A percentile compares a stretch with the other conserved stretches of the same genome.
Evolutionary conservation across 1,140 invertebrate genomes (phyloP).

Genomic region (Anastrepha ludens): DNA sequence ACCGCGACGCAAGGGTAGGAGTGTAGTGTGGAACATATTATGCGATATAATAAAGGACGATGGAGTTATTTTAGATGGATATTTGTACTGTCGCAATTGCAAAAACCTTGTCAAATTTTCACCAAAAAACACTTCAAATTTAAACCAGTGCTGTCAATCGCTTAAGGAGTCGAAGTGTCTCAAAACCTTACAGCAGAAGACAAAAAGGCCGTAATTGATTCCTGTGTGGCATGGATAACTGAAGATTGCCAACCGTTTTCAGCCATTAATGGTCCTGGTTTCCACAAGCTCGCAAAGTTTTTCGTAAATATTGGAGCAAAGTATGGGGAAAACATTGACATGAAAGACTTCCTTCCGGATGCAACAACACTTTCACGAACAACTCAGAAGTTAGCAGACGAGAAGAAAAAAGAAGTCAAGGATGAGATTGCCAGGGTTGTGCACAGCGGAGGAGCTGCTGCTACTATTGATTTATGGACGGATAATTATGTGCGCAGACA

Average conservation of each 20-base stretch:
- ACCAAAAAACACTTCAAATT: too few relatives aligned
- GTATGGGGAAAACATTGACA: slow-evolving; percentile 53
- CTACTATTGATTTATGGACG: slow-evolving; percentile 57
- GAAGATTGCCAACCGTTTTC: slow-evolving; percentile 59
- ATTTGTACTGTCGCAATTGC: too few relatives aligned
- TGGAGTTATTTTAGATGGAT: too few relatives aligned
- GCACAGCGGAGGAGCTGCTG: slow-evolving; percentile 52
- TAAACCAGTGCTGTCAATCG: too few relatives aligned
- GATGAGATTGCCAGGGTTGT: slow-evolving; percentile 55
- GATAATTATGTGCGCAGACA: slow-evolving; percentile 58
- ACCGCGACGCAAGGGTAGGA: too few relatives aligned
- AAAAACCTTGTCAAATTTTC: too few relatives aligned
- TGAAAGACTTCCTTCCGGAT: slow-evolving; percentile 53
- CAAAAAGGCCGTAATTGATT: too few relatives aligned
- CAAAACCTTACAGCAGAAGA: too few relatives aligned
- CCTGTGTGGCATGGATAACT: too few relatives aligned
- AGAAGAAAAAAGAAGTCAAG: slow-evolving; percentile 56
- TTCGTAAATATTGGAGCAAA: slow-evolving; percentile 55
- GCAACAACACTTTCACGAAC: slow-evolving; percentile 53
- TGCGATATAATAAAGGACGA: too few relatives aligned
- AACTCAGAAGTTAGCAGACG: slow-evolving; percentile 1
- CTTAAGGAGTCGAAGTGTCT: too few relatives aligned
- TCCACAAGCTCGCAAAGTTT: slow-evolving; percentile 54
- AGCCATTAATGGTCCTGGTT: slow-evolving; percentile 56
- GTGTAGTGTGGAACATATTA: too few relatives aligned